A percentile compares a stretch with the other conserved stretches of the same genome.
Evolutionary conservation across 2,888 invertebrate species (phyloP).

Genomic region (Zeuzera pyrina): DNA sequence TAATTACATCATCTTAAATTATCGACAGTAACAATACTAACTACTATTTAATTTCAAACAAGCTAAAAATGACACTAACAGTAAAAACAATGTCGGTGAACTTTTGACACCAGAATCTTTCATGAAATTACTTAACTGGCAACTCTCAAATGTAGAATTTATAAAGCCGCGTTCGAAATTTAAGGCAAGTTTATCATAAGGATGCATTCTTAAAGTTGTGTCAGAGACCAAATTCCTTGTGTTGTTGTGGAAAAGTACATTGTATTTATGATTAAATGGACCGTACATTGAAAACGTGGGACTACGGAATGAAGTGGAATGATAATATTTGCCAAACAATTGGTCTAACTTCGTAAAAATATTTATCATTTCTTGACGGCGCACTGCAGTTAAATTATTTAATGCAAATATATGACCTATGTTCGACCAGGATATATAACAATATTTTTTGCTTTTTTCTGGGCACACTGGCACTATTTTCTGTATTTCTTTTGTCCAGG

Average conservation of each 20-base stretch:
- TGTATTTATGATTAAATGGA: slow-evolving; percentile 73
- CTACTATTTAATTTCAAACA: no score
- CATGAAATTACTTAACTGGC: slow-evolving; percentile 17
- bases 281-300: slow-evolving; percentile 81
- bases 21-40: no score
- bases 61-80: slow-evolving; percentile 37
- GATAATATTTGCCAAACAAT: slow-evolving; percentile 78
- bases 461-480: slow-evolving; percentile 75
- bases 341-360: slow-evolving; percentile 79
- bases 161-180: slow-evolving; percentile 46
- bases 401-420: slow-evolving; percentile 78
- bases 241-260: slow-evolving; percentile 78
- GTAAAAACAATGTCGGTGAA: slow-evolving; percentile 25
- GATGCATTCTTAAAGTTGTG: slow-evolving; percentile 36
- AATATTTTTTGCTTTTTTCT: slow-evolving; percentile 59
- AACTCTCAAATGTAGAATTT: slow-evolving; percentile 27
- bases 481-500: slow-evolving; percentile 36
- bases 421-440: slow-evolving; percentile 79
- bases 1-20: no score
- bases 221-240: slow-evolving; percentile 48
- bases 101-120: slow-evolving; percentile 27
- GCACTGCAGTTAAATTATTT: slow-evolving; percentile 65
- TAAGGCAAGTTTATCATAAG: slow-evolving; percentile 44
- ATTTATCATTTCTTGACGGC: slow-evolving; percentile 79
- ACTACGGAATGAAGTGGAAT: slow-evolving; percentile 63